Base-by-base conservation (phyloP, 2,888 invertebrate genomes). In the Lasioglossum calceatum region DNA sequence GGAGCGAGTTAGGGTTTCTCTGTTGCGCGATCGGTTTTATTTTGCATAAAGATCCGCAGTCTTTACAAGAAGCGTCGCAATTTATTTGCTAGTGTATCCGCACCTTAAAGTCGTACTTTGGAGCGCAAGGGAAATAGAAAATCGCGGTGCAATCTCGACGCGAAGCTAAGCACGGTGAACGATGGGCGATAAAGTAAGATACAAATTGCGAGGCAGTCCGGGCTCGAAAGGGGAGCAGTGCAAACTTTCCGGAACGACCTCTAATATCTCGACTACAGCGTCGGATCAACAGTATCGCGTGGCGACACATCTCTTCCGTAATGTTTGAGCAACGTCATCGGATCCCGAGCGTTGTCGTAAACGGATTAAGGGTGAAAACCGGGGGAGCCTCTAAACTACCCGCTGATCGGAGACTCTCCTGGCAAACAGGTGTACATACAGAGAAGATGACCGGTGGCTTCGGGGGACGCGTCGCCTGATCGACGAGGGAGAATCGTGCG, bases 261-360 rank as follows among this genome's bases (percentile, higher is more conserved):
- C 61, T 61, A 61, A 61, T 67, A 36, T 67, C 67, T 67, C 36
- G 67, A 36, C 19, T 19, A 32, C 36, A 16, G 8, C 67, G 67
- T 36, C 19, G 36, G 67, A 67, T 67, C 67, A 67, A 67, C 67
- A 16, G 67, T 67, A 67, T 67, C 67, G 67, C 36, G 67, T 67
- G 67, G 3, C 67, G 67, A 32, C 32, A 7, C 42, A 50, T 58
- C 58, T n/a, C 70, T 78, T 58, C 32, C 70, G 78, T 70, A 71
- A 71, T 58, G 54, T n/a, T n/a, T 19, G n/a, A 32, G 81, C 67
- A 67, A 32, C 74, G 12, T 74, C 36, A 50, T 47, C 32, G 47
- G 23, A 74, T 19, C 23, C 32, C 64, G 23, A 2, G 4, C 23
- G 23, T 32, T 42, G 78, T 14, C 27, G 70, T 50, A 78, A 71